These are phyloP conservation scores for Pinctada fucata DNA, from an alignment of 2,888 invertebrate species.

Conservation along the genomic window DNA sequence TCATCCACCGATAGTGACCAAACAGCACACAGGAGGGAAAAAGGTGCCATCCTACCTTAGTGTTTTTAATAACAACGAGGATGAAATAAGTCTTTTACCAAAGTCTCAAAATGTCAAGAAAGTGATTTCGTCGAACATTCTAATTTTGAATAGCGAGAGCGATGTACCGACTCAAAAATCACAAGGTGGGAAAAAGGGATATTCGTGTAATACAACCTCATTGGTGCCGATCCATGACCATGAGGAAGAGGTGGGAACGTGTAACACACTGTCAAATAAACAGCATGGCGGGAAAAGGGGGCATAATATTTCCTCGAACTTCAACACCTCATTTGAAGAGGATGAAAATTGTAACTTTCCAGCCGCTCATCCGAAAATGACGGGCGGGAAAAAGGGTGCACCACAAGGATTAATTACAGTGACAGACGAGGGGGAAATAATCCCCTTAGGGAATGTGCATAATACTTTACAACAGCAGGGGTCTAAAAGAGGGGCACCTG, in stretches of 20 bases:
- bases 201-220: not conserved
- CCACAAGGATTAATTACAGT: slow-evolving; percentile 28
- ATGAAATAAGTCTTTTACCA: not conserved
- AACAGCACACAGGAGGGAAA: slow-evolving; percentile 11
- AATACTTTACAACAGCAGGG: slow-evolving; percentile 20
- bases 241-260: not conserved
- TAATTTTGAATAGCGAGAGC: not conserved
- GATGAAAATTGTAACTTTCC: not conserved
- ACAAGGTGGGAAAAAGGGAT: not conserved
- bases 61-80: not conserved
- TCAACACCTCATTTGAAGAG: not conserved
- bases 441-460: not conserved
- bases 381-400: slow-evolving; percentile 34
- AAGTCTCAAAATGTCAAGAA: not conserved
- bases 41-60: not conserved
- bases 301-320: not conserved
- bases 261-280: not conserved
- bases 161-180: not conserved
- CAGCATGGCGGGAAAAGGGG: not conserved
- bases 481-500: slow-evolving; percentile 61
- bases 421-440: slow-evolving; percentile 9
- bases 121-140: not conserved
- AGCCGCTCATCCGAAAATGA: slow-evolving; percentile 11
- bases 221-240: slow-evolving; percentile 5
- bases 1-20: not conserved